Base-by-base conservation (phyloP, 2,797 vertebrate species). In the Arremon brunneinucha region DNA sequence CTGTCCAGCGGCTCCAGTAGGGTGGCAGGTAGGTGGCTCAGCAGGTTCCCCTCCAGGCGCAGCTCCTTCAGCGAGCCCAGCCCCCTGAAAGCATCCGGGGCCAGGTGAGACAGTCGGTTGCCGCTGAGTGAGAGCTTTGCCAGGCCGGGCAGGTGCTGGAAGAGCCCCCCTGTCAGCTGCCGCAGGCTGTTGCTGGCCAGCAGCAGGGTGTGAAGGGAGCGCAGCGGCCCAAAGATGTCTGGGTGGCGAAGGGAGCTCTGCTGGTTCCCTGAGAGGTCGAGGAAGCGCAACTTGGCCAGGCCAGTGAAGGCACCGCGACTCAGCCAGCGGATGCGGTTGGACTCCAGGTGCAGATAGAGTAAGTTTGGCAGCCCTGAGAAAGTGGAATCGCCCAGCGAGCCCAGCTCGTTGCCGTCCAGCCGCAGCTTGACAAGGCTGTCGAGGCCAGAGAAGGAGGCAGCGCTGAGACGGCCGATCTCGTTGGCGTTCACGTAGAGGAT, bases 401-500 rank as follows among this genome's bases (percentile, higher is more conserved):
- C 98, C 62, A 99, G 96, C 3, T 97, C 95, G 8, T 99, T 99
- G 39, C 98, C 98, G 6, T 99, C 99, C 76, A 99, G 97, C 20
- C 99, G 97, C 81, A 99, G 95, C 90, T 99, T 99, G 47, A 99
- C 97, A 4, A 99, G 97, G 77, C 97, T 98, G 56, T 97, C 95
- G 77, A 99, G 96, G 59, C 98, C 98, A 2, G 97, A 96, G 83
- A 99, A 99, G 39, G 98, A 97, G 32, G 98, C 98, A 0, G 98
- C 94, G 11, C 96, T 98, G 55, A 99, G 97, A 78, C 98, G 98
- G 68, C 93, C 94, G 16, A 99, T 98, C 90, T 97, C 97, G 55
- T 99, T 99, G 39, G 98, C 97, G 12, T 99, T 99, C 64, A 98
- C 97, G 6, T 99, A 99, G 30, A 99, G 98, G 81, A 99, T 98